Percentiles rank a stretch among this genome's conserved stretches.
Conservation (phyloP, 2,113 vertebrate species). For the Smithornis capensis region DNA sequence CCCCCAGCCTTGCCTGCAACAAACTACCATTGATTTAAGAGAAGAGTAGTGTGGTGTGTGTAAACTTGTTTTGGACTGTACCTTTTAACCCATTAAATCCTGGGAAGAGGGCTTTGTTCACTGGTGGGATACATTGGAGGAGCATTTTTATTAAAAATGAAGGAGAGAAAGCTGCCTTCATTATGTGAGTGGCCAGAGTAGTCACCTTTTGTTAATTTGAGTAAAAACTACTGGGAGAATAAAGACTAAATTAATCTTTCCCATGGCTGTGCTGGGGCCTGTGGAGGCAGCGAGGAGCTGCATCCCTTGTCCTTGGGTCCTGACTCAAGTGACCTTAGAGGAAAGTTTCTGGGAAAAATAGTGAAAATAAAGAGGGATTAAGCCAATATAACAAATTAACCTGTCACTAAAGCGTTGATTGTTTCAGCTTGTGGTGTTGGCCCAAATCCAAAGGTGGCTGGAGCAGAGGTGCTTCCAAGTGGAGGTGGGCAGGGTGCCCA, state of each 20-base stretch:
- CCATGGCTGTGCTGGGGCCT: not conserved
- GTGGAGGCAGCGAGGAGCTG: not conserved
- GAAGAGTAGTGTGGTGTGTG: not conserved
- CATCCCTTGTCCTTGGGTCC: not conserved
- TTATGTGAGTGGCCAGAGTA: not conserved
- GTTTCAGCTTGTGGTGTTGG: not conserved
- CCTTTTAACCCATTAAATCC: not conserved
- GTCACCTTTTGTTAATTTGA: not conserved
- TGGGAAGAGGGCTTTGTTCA: no score
- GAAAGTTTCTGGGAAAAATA: not conserved
- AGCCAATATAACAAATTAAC: not conserved
- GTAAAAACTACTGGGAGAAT: not conserved
- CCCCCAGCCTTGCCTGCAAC: not conserved
- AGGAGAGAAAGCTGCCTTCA: not conserved
- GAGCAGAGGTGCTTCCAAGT: not conserved
- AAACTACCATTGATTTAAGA: not conserved
- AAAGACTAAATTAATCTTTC: not conserved
- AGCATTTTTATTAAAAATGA: not conserved
- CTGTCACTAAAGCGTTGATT: not conserved
- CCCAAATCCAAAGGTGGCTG: accelerated
- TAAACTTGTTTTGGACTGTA: not conserved
- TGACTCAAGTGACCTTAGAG: not conserved
- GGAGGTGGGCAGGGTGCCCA: not conserved
- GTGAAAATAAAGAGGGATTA: not conserved
- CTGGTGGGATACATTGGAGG: no score